Evolutionary conservation across 2,113 vertebrate species (phyloP).

Genomic region (Maccullochella peelii): DNA sequence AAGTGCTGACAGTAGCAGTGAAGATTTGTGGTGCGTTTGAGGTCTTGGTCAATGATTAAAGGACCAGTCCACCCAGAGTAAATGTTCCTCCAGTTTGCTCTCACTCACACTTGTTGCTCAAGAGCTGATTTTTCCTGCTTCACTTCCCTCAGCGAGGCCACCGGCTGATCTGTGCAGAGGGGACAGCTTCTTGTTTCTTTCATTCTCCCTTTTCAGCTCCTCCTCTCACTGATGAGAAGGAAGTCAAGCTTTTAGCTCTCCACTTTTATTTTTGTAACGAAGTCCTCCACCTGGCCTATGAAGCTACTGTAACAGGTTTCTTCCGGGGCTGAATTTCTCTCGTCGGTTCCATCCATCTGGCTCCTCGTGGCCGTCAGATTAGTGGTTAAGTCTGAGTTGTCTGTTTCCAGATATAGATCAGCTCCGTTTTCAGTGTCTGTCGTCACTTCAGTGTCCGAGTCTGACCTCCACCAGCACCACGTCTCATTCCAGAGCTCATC

Average conservation of each 20-base stretch:
- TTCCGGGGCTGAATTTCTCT: not conserved
- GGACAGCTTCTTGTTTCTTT: not conserved
- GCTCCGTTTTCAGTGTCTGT: not conserved
- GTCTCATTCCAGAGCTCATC: slow-evolving; percentile 13
- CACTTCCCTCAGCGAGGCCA: not conserved
- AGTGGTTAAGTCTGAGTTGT: not conserved
- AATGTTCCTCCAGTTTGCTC: not conserved
- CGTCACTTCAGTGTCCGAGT: not conserved
- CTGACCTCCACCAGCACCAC: not conserved
- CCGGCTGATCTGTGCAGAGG: not conserved
- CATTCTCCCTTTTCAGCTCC: slow-evolving; percentile 12
- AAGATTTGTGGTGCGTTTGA: not conserved
- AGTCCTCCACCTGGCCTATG: not conserved
- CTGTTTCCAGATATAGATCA: slow-evolving; percentile 25
- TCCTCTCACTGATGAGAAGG: slow-evolving; percentile 4
- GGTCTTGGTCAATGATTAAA: slow-evolving; percentile 53
- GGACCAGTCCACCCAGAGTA: not conserved
- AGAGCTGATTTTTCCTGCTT: slow-evolving; percentile 44
- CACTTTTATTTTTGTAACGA: slow-evolving; percentile 15
- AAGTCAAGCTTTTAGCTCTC: slow-evolving; percentile 17
- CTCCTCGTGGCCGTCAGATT: slow-evolving; percentile 11
- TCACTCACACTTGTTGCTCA: slow-evolving; percentile 43
- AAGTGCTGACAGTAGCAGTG: too few relatives aligned
- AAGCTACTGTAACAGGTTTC: not conserved
- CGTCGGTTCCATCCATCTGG: not conserved